Percentiles rank a stretch among this genome's conserved stretches.
These are phyloP conservation scores for Cryptotis parvus DNA, from an alignment of 2,113 vertebrate species.

Conservation along the genomic window DNA sequence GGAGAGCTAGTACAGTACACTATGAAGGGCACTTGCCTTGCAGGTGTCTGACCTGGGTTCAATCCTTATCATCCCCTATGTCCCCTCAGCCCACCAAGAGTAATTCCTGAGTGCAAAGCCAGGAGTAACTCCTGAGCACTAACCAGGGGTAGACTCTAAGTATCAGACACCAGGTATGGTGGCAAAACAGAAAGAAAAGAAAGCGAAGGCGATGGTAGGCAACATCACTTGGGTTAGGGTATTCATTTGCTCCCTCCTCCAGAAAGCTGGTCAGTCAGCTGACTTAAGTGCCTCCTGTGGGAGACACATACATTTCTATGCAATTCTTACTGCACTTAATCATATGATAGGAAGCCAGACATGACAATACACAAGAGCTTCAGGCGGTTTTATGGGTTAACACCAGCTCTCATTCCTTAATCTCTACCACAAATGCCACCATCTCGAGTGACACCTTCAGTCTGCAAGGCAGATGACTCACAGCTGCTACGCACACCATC, in stretches of 20 bases:
- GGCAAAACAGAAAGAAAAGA: too few species aligned
- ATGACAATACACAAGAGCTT: neutral
- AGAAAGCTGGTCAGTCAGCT: neutral
- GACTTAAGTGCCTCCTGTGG: neutral
- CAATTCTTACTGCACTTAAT: neutral
- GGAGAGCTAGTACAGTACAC: too few species aligned
- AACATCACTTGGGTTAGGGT: neutral
- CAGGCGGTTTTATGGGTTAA: neutral
- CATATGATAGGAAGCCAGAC: neutral
- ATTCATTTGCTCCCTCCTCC: slow-evolving; percentile 1
- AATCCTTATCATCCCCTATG: too few species aligned
- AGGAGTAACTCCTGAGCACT: too few species aligned
- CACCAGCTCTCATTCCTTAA: neutral
- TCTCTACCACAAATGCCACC: neutral
- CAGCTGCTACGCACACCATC: neutral
- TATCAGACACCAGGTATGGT: too few species aligned
- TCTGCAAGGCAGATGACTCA: neutral
- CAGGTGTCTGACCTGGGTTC: too few species aligned
- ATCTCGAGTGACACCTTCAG: neutral
- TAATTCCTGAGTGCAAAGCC: too few species aligned
- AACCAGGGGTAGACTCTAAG: too few species aligned
- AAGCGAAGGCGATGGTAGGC: neutral
- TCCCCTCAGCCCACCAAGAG: too few species aligned
- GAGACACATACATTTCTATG: neutral
- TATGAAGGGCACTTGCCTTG: too few species aligned